Conservation (phyloP, 2,888 invertebrate genomes). For the Drosophila fungiperda region DNA sequence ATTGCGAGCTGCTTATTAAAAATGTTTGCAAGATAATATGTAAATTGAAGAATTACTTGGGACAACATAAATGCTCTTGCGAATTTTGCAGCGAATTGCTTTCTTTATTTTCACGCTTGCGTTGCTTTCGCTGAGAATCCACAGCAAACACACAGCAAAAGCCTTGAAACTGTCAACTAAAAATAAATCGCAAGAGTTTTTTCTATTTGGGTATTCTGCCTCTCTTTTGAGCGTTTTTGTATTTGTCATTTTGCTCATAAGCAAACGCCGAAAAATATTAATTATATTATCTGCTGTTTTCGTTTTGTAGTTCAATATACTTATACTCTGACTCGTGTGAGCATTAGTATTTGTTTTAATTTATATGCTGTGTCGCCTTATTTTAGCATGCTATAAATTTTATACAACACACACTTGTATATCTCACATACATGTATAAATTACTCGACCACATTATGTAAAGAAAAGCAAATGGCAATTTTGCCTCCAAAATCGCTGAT, state of each 20-base stretch:
- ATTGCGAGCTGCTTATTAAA: constrained; percentile 53
- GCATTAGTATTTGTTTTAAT: constrained; percentile 52
- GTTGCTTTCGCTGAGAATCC: constrained; percentile 45
- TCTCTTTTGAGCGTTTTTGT: constrained; percentile 20
- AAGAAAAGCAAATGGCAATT: constrained; percentile 27
- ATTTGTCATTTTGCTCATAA: constrained; percentile 14
- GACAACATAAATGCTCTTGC: constrained; percentile 21
- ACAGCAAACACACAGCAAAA: constrained; percentile 55
- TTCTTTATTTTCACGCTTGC: constrained; percentile 42
- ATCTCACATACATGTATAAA: constrained; percentile 48
- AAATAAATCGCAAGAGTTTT: constrained; percentile 73
- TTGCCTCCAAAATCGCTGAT: constrained; percentile 48
- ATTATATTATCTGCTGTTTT: constrained; percentile 59
- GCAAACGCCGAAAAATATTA: constrained; percentile 49
- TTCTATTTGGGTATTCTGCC: constrained; percentile 13
- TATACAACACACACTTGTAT: constrained; percentile 2
- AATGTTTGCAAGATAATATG: constrained; percentile 29
- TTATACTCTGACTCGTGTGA: constrained; percentile 28
- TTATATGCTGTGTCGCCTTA: constrained; percentile 61
- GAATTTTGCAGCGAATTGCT: constrained; percentile 47
- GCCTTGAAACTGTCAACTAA: constrained; percentile 80
- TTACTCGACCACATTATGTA: constrained; percentile 45
- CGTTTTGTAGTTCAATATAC: constrained; percentile 39
- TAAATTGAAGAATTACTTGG: constrained; percentile 34
- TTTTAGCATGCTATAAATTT: constrained; percentile 61